Percentiles rank a stretch among this genome's conserved stretches.
Evolutionary conservation across 2,797 vertebrate genomes (phyloP).

Genomic region (Sphenopsis melanotis): DNA sequence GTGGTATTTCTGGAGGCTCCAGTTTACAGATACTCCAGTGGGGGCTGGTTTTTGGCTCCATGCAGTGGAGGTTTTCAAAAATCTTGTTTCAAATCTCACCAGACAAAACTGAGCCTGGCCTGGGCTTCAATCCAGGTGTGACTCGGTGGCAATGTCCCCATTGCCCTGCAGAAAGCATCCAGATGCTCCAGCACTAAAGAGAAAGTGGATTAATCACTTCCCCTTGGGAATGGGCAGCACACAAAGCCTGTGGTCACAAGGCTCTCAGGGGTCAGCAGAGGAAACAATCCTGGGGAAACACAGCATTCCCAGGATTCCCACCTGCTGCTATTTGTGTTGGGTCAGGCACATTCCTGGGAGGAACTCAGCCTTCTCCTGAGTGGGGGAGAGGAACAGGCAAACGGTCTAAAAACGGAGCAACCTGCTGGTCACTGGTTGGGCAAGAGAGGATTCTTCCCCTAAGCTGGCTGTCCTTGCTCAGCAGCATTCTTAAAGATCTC

Average conservation of each 20-base stretch:
- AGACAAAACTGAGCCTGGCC: not conserved
- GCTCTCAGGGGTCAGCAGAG: not conserved
- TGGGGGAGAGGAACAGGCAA: not conserved
- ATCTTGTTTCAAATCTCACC: not conserved
- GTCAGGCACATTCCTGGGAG: not conserved
- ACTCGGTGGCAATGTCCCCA: rapidly evolving
- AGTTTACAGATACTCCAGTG: not conserved
- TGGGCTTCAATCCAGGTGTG: not conserved
- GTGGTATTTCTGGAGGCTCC: not conserved
- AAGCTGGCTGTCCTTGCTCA: conserved; percentile 15
- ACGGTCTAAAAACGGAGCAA: not conserved
- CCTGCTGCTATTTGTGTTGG: not conserved
- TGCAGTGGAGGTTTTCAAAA: not conserved
- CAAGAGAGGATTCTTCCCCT: not conserved
- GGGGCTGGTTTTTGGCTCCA: not conserved
- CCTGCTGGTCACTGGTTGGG: not conserved
- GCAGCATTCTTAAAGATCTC: conserved; percentile 34
- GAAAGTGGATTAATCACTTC: not conserved
- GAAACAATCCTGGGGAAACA: not conserved
- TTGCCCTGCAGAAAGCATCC: not conserved
- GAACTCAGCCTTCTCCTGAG: conserved; percentile 20
- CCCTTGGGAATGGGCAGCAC: not conserved
- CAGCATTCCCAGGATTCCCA: not conserved
- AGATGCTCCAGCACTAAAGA: not conserved
- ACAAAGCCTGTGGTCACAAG: not conserved